Evolutionary conservation across 2,888 invertebrate genomes (phyloP).

Genomic region (Tachina fera): DNA sequence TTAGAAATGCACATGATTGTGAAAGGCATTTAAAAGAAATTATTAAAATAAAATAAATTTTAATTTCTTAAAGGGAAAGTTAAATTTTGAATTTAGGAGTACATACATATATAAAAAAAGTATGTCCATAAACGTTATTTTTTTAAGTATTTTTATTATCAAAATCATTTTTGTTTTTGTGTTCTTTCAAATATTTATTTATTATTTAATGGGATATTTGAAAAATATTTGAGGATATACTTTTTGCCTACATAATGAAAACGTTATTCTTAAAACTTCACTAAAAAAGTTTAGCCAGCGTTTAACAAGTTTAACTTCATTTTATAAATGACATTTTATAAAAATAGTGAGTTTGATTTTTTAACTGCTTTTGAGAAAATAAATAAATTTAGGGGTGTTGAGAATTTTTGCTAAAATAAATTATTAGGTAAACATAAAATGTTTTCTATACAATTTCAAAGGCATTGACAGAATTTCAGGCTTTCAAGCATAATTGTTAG

Average conservation of each 20-base stretch:
- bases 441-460: no score
- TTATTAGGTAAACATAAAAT: no score
- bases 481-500: no score
- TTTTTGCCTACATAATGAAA: neutral
- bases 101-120: slow-evolving; percentile 1
- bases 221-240: neutral
- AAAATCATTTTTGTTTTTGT: neutral
- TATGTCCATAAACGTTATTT: neutral
- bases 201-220: neutral
- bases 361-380: neutral
- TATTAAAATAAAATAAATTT: neutral
- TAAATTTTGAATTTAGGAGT: neutral
- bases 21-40: neutral
- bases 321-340: slow-evolving; percentile 65
- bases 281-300: neutral
- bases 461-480: no score
- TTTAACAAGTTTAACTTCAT: slow-evolving; percentile 53
- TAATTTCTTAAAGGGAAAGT: slow-evolving; percentile 7
- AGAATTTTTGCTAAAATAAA: neutral
- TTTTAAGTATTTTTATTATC: neutral
- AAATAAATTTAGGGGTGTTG: neutral
- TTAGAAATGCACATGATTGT: slow-evolving; percentile 13
- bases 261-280: neutral
- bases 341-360: slow-evolving; percentile 29
- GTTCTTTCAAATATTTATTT: slow-evolving; percentile 30